Percentiles rank a stretch among this genome's conserved stretches.
These are phyloP conservation scores for Lucilia cuprina DNA, from an alignment of 1,140 invertebrate species.

Conservation along the genomic window DNA sequence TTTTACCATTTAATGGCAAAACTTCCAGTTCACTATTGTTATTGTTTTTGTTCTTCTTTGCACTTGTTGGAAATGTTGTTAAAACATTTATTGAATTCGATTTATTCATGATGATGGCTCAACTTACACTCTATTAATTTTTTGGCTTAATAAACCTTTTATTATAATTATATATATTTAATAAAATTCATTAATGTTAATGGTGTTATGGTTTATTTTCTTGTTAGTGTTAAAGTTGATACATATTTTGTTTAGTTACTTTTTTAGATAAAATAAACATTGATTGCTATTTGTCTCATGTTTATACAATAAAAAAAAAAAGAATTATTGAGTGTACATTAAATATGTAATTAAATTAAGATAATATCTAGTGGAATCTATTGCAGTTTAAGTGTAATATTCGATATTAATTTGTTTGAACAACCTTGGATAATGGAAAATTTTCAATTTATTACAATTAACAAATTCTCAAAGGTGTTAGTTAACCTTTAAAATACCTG, in stretches of 20 bases:
- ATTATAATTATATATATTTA: slow-evolving; percentile 51
- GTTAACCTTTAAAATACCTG: too few relatives aligned
- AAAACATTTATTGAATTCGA: not conserved
- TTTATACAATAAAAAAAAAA: not conserved
- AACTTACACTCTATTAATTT: not conserved
- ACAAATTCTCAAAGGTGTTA: too few relatives aligned
- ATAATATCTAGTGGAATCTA: too few relatives aligned
- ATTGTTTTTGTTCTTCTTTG: not conserved
- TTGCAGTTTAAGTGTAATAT: too few relatives aligned
- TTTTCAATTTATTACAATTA: too few relatives aligned
- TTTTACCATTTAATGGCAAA: not conserved
- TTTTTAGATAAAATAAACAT: not conserved
- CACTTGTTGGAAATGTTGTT: not conserved
- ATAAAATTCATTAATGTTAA: not conserved
- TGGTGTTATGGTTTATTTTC: not conserved
- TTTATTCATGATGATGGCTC: slow-evolving; percentile 2
- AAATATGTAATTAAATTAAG: too few relatives aligned
- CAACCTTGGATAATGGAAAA: too few relatives aligned
- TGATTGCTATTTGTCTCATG: not conserved
- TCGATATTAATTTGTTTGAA: not conserved
- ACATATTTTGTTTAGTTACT: not conserved
- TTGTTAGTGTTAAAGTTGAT: not conserved
- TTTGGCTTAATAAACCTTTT: not conserved
- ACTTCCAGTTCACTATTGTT: not conserved
- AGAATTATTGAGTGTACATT: too few relatives aligned